These are phyloP conservation scores for Acrobasis repandana DNA, from an alignment of 2,888 invertebrate genomes.

Conservation along the genomic window DNA sequence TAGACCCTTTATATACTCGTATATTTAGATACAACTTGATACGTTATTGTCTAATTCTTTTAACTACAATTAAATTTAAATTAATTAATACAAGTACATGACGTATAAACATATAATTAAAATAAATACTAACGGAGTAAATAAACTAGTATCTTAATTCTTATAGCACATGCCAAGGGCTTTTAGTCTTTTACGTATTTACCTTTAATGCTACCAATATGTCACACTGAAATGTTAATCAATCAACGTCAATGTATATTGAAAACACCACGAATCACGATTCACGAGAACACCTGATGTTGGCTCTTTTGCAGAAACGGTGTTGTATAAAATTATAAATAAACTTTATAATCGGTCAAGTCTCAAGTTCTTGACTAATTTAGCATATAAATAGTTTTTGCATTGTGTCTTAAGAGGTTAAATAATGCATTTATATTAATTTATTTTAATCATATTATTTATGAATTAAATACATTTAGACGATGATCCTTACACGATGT, in stretches of 20 bases:
- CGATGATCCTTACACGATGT: background rate
- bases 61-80: no score
- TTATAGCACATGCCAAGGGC: no score
- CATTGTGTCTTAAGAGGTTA: background rate
- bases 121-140: no score
- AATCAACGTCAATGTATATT: background rate
- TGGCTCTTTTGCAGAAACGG: background rate
- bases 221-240: conserved; percentile 3
- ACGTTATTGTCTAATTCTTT: no score
- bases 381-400: background rate
- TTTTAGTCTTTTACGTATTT: no score
- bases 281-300: background rate
- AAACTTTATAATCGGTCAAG: conserved; percentile 12
- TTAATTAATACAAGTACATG: no score
- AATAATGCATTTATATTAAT: background rate
- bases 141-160: no score
- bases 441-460: background rate
- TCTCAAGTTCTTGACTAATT: background rate
- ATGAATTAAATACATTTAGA: background rate
- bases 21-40: no score
- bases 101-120: no score
- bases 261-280: background rate
- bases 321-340: background rate
- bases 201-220: no score
- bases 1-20: no score